Base-by-base conservation (phyloP, 2,113 vertebrate genomes). In the Vidua macroura region DNA sequence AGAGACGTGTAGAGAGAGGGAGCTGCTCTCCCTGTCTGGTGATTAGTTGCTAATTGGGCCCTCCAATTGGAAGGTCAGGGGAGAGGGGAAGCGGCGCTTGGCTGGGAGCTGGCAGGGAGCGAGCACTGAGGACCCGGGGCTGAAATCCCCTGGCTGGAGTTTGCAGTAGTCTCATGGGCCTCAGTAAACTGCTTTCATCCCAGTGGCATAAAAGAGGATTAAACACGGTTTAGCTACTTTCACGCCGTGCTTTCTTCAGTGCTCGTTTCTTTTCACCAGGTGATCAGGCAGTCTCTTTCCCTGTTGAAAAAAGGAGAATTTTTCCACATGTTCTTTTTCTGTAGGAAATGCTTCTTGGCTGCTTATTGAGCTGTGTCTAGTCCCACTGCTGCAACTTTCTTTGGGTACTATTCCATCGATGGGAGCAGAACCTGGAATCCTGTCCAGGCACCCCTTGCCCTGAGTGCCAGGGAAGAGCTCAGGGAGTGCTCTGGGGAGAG, bases 171-270 rank as follows among this genome's bases (percentile, higher is more conserved):
- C 95, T 94, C 90, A 88, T 88, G 93, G 96, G 91, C 82, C 91
- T 87, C 92, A 52, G 91, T 96, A 97, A 97, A 97, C 89, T 88
- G 82, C 92, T 97, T 97, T 97, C 86, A 81, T 94, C 86, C 81
- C 80, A 66, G 68, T 52, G 89, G 94, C 68, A 93, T 63, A 87
- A 74, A 94, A 97, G 91, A 76, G 92, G 96, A 96, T 97, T 97
- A 97, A 92, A 85, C 3, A 4, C 76, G 76, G 66, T 92, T 94
- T 63, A 96, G 87, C 92, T 81, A 22, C 60, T 96, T 97, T 72
- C 91, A 95, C 0, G 10, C 63, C 10, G 1, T 55, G 77, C 69
- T 93, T 83, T 86, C 49, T 87, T 72, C 39, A 24, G 83, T 2
- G 4, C 77, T 85, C 90, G 87, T 70, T 96, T 58, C 82, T 66